Evolutionary conservation across 2,888 invertebrate species (phyloP), one percentile per base, ranked within the genome.

Genomic region (Microctonus hyperodae): DNA sequence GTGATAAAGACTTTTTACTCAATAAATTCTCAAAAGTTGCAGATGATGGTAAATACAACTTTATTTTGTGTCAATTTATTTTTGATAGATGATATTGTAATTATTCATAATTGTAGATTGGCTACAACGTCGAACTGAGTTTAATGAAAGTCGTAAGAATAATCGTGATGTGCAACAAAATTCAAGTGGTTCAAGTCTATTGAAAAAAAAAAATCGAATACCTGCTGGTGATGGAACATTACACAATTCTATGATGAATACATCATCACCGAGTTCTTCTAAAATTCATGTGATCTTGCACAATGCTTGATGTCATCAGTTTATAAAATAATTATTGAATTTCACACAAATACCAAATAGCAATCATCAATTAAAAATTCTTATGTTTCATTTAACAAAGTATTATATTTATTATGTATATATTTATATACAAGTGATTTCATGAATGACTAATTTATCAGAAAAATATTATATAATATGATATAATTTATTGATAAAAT

Each of bases 1-100:
- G 88, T 76, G 92, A 92, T 77, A 92, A 91, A 80, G 90, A 91
- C 78, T 91, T 90, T 84, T 85, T 91, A 65, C 85, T 91, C 25
- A 83, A 86, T 56, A 88, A 88, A 78, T 90, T 91, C 72, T 83
- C 87, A 13, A 87, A 87, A 74, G 87, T 89, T 13, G 87, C 89
- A 33, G 87, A 88, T 69, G 88, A 89, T 82, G 86, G 90, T 88
- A 78, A 78, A 78, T 81, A 76, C 74, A 44, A 73, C 60, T 73
- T 72, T 72, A 9, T 67, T 53, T 25, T 1, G n/a, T 37, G 9
- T 55, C 58, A 22, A 33, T 61, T 65, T 44, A 53, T 57, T 9
- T 20, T 48, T 48, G 9, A 22, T 23, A 55, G 31, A 9, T 50
- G 56, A 11, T 60, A 40, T 11, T 55, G n/a, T n/a, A 20, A 57